Percentiles rank a stretch among this genome's conserved stretches.
Evolutionary conservation across 2,113 vertebrate species (phyloP).

Genomic region (Corydoras sp.): DNA sequence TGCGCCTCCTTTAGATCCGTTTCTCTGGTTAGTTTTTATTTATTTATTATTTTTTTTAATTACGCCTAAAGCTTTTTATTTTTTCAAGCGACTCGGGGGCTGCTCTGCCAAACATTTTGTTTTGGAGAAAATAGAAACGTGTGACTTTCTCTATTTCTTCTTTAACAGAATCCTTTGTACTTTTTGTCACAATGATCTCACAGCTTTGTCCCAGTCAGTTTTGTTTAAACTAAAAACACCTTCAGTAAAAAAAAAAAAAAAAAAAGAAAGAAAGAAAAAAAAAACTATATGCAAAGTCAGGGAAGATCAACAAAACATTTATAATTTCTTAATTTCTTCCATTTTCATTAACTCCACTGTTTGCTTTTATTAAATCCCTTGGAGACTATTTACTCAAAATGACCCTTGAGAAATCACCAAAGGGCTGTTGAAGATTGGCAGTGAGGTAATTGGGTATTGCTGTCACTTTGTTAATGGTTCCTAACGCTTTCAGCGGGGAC

Average conservation of each 20-base stretch:
- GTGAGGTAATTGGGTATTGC: slow-evolving; percentile 19
- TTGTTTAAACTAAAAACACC: too few relatives aligned
- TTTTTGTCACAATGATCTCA: too few relatives aligned
- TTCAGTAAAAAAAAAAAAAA: too few relatives aligned
- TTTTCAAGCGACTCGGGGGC: neutral
- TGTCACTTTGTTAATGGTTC: slow-evolving; percentile 17
- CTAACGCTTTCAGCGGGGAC: neutral
- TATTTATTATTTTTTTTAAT: neutral
- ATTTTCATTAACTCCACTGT: slow-evolving; percentile 13
- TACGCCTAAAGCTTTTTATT: neutral
- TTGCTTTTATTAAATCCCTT: slow-evolving; percentile 16
- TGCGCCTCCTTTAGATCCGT: neutral
- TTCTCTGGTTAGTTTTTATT: too few relatives aligned
- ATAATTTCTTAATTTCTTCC: neutral
- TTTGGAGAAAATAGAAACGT: too few relatives aligned
- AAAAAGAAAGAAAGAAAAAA: too few relatives aligned
- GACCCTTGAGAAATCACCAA: slow-evolving; percentile 9
- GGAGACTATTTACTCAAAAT: slow-evolving; percentile 8
- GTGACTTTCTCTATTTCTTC: too few relatives aligned
- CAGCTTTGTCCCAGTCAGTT: too few relatives aligned
- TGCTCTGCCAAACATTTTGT: too few relatives aligned
- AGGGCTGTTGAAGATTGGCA: slow-evolving; percentile 14
- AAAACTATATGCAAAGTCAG: too few relatives aligned
- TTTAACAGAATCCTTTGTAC: too few relatives aligned
- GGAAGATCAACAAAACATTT: too few relatives aligned